Evolutionary conservation across 2,797 vertebrate genomes (phyloP).

Genomic region (Manis javanica): DNA sequence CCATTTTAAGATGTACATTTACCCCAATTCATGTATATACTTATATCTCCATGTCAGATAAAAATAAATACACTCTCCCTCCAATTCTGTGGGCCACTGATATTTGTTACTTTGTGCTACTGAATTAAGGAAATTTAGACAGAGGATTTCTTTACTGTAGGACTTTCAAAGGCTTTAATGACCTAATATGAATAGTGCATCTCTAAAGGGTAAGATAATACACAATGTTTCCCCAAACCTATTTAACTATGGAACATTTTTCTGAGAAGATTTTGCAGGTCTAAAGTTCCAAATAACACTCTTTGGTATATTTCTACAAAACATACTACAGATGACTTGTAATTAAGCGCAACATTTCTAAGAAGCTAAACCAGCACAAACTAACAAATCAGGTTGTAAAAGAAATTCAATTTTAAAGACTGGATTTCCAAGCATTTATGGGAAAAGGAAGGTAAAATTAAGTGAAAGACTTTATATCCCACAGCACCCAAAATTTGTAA

Average conservation of each 20-base stretch:
- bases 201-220: constrained; percentile 31
- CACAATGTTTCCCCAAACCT: background rate
- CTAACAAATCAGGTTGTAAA: background rate
- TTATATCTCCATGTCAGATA: background rate
- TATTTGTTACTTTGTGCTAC: background rate
- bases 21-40: background rate
- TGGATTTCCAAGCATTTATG: constrained; percentile 9
- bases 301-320: constrained; percentile 11
- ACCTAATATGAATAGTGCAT: background rate
- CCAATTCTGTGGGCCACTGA: background rate
- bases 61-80: constrained; percentile 43
- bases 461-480: background rate
- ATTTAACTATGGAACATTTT: constrained; percentile 16
- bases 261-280: background rate
- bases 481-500: constrained; percentile 17
- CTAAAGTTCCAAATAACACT: background rate
- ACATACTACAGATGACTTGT: background rate
- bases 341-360: constrained; percentile 33
- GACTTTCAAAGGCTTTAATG: constrained; percentile 38
- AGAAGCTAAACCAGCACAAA: constrained; percentile 22
- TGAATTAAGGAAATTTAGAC: constrained; percentile 1
- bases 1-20: background rate
- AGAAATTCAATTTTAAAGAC: constrained; percentile 5
- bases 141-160: background rate
- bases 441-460: background rate